Percentiles rank a stretch among this genome's conserved stretches.
phyloP scores from a whole-genome alignment of 1,140 invertebrate genomes.

The Cherax destructor region DNA sequence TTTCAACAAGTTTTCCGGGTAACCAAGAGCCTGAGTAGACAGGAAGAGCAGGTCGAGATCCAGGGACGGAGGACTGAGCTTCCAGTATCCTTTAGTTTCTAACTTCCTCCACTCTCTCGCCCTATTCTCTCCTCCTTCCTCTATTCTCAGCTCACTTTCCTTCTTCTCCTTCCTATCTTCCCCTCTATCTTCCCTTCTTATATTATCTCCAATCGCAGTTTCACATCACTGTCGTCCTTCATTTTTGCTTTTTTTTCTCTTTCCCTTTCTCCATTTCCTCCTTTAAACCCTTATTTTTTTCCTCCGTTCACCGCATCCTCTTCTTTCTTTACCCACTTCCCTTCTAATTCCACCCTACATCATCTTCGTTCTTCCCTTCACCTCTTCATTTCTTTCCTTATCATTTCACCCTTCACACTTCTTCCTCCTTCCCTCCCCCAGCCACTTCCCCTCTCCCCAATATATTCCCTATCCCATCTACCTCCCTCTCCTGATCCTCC shows the following conservation, averaged over 20 bases:
- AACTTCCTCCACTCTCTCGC: too few species aligned
- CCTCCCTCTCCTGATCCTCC: background rate
- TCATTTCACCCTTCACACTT: background rate
- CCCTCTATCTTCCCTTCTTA: too few species aligned
- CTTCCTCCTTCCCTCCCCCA: background rate
- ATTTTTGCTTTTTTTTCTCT: background rate
- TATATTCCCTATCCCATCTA: background rate
- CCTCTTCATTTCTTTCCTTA: background rate
- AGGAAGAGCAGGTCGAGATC: too few species aligned
- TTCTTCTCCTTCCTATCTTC: too few species aligned
- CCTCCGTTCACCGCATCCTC: too few species aligned
- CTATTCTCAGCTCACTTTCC: background rate
- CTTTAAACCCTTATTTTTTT: background rate
- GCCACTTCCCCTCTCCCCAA: background rate
- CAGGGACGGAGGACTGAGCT: too few species aligned
- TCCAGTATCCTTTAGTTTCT: too few species aligned
- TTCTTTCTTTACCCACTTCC: too few species aligned
- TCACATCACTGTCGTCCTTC: background rate
- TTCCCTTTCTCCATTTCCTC: background rate
- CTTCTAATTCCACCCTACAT: too few species aligned
- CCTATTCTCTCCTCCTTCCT: background rate
- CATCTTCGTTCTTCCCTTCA: background rate
- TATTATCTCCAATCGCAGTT: too few species aligned
- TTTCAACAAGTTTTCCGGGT: too few species aligned
- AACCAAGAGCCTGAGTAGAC: too few species aligned